phyloP scores from a whole-genome alignment of 2,797 vertebrate species.

The Triplophysa bombifrons region DNA sequence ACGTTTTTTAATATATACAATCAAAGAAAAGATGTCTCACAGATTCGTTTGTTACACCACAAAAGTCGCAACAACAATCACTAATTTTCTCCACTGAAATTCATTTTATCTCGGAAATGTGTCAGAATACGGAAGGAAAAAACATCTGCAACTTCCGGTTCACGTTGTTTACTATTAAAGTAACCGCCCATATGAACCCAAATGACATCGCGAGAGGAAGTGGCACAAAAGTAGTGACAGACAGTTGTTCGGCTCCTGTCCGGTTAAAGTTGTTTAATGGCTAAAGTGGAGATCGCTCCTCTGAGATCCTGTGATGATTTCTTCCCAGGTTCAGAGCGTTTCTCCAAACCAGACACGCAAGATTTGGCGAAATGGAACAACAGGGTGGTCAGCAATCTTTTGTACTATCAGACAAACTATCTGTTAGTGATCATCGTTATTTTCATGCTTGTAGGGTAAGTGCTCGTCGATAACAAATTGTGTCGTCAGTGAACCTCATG shows the following conservation, averaged over 20 bases:
- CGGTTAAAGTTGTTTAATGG: conserved; percentile 69
- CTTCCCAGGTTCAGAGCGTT: conserved; percentile 85
- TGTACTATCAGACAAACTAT: conserved; percentile 97
- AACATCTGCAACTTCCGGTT: neutral
- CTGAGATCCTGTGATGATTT: conserved; percentile 90
- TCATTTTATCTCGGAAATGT: too few relatives aligned
- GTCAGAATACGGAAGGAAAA: neutral
- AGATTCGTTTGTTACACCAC: too few relatives aligned
- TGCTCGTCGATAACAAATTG: conserved; percentile 12
- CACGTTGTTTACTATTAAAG: neutral
- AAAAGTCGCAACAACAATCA: too few relatives aligned
- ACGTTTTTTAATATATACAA: too few relatives aligned
- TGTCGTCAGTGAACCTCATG: neutral
- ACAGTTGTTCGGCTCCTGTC: neutral
- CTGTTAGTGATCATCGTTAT: conserved; percentile 78
- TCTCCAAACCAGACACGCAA: conserved; percentile 82
- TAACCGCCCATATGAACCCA: conserved; percentile 22
- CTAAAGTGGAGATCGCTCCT: conserved; percentile 81
- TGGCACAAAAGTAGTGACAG: neutral
- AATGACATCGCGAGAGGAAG: conserved; percentile 39
- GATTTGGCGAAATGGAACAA: conserved; percentile 92
- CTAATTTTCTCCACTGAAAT: too few relatives aligned
- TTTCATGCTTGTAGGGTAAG: conserved; percentile 90
- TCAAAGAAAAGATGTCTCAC: too few relatives aligned
- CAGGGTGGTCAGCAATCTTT: conserved; percentile 90